Base-by-base conservation (phyloP, 1,140 invertebrate species). In the Globodera rostochiensis region DNA sequence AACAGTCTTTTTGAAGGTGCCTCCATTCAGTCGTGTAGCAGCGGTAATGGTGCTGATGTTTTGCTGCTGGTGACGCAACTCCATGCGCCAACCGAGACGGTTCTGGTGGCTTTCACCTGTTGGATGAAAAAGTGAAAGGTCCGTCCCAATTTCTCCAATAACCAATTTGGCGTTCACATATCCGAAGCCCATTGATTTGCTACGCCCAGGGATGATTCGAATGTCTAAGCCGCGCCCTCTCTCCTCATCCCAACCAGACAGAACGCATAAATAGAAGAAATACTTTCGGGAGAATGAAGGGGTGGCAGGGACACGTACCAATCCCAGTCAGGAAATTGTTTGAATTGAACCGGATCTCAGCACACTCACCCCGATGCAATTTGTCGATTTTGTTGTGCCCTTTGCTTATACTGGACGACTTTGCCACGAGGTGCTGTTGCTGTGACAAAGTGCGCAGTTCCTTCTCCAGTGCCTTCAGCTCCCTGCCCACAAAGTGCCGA, bases 401-500 rank as follows among this genome's bases (percentile, higher is more conserved):
- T 53, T 15, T 76, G 53, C 21, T 60, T 67, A 60, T 76, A 57
- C 64, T 76, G 50, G 21, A 46, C 2, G 8, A 11, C 67, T 21
- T 69, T 3, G 9, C 66, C 49, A 49, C 45, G 36, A 36, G 9
- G n/a, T 47, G 45, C 19, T 46, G 36, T 45, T 45, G 53, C 8
- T 36, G 49, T n/a, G 50, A 19, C n/a, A n/a, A 71, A 6, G 5
- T 19, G 7, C 45, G 60, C 49, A 64, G 46, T 25, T 82, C 81
- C 11, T 11, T 50, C 36, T 82, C 49, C 46, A 82, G 50, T 57
- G 47, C 15, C 21, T 45, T 50, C n/a, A 82, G 19, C 47, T 82
- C 69, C 19, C 66, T 36, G 60, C 80, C 73, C 9, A 82, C 81
- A 47, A 76, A 73, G 47, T 82, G 81, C 19, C 8, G 57, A 45